These are phyloP conservation scores for Eugnorisma glareosa DNA, from an alignment of 2,888 invertebrate species.

Conservation along the genomic window DNA sequence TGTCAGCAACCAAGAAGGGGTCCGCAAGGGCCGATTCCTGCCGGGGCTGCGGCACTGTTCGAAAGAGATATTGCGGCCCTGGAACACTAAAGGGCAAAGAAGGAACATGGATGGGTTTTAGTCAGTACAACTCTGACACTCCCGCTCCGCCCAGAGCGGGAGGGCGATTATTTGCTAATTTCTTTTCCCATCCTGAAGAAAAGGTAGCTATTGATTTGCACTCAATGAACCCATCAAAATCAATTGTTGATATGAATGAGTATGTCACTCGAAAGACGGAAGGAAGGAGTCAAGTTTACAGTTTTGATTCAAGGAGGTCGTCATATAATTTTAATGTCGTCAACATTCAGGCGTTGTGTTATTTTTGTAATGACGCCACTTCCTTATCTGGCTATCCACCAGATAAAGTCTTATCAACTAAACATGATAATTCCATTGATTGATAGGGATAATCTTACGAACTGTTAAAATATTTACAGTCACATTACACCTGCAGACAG, in stretches of 20 bases:
- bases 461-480: neutral
- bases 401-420: conserved; percentile 46
- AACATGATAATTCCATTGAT: conserved; percentile 60
- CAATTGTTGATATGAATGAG: neutral
- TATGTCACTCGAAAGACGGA: neutral
- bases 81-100: too few species aligned
- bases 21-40: too few species aligned
- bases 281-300: neutral
- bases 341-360: neutral
- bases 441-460: conserved; percentile 54
- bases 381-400: conserved; percentile 33
- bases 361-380: conserved; percentile 40
- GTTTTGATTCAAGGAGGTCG: neutral
- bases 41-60: too few species aligned
- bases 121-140: too few species aligned
- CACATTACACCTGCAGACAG: neutral
- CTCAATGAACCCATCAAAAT: neutral
- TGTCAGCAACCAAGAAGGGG: too few species aligned
- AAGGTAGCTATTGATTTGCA: neutral
- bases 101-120: too few species aligned
- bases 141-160: too few species aligned
- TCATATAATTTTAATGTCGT: neutral
- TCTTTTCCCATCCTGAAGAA: too few species aligned
- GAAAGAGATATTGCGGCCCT: too few species aligned
- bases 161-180: too few species aligned